A percentile compares a stretch with the other conserved stretches of the same genome.
Evolutionary conservation across 2,797 vertebrate genomes (phyloP).

Genomic region (Lagocephalus sceleratus): DNA sequence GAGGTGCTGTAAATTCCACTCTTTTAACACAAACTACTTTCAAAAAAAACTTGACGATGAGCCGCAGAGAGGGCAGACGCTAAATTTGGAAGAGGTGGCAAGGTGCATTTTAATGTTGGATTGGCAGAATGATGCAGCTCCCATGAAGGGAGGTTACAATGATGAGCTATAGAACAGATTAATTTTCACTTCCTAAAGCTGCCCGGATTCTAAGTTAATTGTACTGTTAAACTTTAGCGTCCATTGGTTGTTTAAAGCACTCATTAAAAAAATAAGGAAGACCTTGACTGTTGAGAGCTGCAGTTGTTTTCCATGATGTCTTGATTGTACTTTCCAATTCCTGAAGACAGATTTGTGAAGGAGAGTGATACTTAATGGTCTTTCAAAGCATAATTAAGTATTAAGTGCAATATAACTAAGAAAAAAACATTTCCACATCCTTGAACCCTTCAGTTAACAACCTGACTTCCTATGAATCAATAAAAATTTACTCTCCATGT

Average conservation of each 20-base stretch:
- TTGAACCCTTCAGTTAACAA: background rate
- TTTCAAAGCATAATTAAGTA: constrained; percentile 16
- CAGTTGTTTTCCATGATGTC: constrained; percentile 28
- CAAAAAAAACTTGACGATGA: constrained; percentile 45
- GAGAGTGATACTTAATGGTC: background rate
- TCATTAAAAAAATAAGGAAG: background rate
- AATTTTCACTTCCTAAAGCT: constrained; percentile 26
- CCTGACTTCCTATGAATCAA: background rate
- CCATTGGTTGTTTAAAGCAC: constrained; percentile 1
- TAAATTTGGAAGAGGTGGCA: constrained; percentile 40
- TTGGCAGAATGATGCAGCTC: constrained; percentile 26
- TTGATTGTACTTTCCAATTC: constrained; percentile 15
- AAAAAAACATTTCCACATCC: background rate
- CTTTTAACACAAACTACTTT: constrained; percentile 72
- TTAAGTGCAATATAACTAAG: background rate
- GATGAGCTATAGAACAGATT: constrained; percentile 33
- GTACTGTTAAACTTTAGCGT: constrained; percentile 24
- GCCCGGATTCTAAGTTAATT: constrained; percentile 30
- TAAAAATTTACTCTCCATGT: background rate
- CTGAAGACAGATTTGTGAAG: background rate
- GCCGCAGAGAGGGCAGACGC: constrained; percentile 35
- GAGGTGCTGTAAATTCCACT: constrained; percentile 71
- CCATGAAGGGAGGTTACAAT: constrained; percentile 31
- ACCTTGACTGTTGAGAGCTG: constrained; percentile 4
- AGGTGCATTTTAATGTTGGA: constrained; percentile 21